These are phyloP conservation scores for Platycheirus rosarum DNA, from an alignment of 2,888 invertebrate species.

Conservation along the genomic window DNA sequence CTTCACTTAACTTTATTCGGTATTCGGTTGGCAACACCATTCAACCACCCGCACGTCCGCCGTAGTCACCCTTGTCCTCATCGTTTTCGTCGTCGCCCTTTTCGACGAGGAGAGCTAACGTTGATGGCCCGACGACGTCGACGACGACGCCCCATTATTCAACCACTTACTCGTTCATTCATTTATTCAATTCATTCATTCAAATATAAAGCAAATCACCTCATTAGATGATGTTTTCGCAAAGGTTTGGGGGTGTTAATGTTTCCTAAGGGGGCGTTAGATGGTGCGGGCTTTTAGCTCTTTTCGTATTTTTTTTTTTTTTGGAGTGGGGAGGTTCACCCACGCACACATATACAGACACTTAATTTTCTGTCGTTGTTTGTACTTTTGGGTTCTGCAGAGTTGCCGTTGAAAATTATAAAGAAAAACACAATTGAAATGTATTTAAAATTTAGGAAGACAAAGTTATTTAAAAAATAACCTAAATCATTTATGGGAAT, in stretches of 20 bases:
- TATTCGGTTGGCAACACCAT: background rate
- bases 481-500: too few relatives aligned
- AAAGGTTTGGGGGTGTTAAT: slow-evolving; percentile 67
- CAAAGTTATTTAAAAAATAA: too few relatives aligned
- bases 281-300: slow-evolving; percentile 22
- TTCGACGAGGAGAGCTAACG: background rate
- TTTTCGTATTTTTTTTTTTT: slow-evolving; percentile 35
- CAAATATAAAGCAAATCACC: slow-evolving; percentile 74
- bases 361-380: slow-evolving; percentile 28
- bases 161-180: slow-evolving; percentile 73
- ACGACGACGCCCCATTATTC: slow-evolving; percentile 64
- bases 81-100: background rate
- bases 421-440: too few relatives aligned
- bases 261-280: slow-evolving; percentile 47
- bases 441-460: too few relatives aligned
- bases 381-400: slow-evolving; percentile 22
- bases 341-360: background rate
- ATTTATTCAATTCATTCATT: slow-evolving; percentile 73
- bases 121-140: slow-evolving; percentile 18
- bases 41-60: background rate
- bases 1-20: slow-evolving; percentile 59
- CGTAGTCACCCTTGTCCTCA: background rate
- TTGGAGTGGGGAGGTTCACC: background rate
- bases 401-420: slow-evolving; percentile 5
- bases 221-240: slow-evolving; percentile 66